Evolutionary conservation across 2,797 vertebrate genomes (phyloP).

Genomic region (Tympanoctomys barrerae): DNA sequence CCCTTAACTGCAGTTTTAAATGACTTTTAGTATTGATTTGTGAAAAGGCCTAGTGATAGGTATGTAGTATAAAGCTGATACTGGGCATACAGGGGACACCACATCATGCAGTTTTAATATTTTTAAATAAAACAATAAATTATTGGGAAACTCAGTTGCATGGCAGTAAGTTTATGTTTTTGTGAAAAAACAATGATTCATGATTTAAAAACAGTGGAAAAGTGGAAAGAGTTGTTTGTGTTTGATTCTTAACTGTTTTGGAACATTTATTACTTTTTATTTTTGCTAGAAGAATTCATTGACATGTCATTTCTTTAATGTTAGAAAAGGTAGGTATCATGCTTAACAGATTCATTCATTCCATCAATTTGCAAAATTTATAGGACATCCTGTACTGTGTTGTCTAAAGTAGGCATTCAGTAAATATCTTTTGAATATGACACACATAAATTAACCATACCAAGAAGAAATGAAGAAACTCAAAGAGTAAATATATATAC

Average conservation of each 20-base stretch:
- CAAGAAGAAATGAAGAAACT: not conserved
- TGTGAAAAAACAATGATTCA: not conserved
- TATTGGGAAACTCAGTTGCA: not conserved
- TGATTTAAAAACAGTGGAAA: not conserved
- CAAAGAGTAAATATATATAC: not conserved
- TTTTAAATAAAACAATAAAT: slow-evolving; percentile 55
- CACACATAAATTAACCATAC: not conserved
- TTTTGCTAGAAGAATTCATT: not conserved
- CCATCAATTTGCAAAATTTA: not conserved
- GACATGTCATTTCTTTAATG: not conserved
- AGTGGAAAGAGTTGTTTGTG: not conserved
- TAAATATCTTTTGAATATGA: slow-evolving; percentile 59
- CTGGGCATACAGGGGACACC: not conserved
- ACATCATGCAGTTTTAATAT: not conserved
- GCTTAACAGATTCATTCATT: not conserved
- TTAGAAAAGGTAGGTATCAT: not conserved
- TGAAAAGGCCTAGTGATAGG: not conserved
- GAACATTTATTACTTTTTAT: not conserved
- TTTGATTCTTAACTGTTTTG: slow-evolving; percentile 17
- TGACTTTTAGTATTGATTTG: not conserved
- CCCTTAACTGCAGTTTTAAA: slow-evolving; percentile 7
- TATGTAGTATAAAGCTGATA: not conserved
- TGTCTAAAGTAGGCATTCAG: slow-evolving; percentile 80
- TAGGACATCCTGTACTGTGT: not conserved
- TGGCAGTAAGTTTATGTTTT: not conserved